Evolutionary conservation across 1,140 invertebrate species (phyloP).

Genomic region (Phymastichus coffea): DNA sequence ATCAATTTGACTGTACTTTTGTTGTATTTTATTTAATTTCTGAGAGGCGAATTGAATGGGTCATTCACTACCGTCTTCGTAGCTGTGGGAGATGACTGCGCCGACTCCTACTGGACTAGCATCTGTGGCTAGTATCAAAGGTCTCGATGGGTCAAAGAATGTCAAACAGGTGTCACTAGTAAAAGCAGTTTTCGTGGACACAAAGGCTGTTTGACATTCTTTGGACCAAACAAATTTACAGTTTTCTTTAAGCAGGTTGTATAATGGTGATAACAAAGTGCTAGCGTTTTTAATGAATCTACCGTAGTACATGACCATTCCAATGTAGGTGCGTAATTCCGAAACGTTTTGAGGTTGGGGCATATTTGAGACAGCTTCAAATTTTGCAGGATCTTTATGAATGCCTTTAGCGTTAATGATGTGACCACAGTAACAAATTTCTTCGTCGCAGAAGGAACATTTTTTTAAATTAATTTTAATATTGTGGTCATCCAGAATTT

Average conservation of each 20-base stretch:
- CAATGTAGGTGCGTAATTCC: slow-evolving; percentile 51
- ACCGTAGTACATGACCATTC: slow-evolving; percentile 54
- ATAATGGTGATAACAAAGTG: background rate
- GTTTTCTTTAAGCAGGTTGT: background rate
- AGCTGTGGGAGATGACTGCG: slow-evolving; percentile 40
- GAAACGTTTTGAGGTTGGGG: slow-evolving; percentile 30
- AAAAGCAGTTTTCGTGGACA: background rate
- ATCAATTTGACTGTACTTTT: slow-evolving; percentile 55
- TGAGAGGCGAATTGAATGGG: slow-evolving; percentile 52
- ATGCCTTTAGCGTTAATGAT: background rate
- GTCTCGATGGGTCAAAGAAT: background rate
- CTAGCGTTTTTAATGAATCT: slow-evolving; percentile 1
- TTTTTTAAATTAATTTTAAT: slow-evolving; percentile 1
- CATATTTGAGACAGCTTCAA: background rate
- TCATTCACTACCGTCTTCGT: slow-evolving; percentile 34
- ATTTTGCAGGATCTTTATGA: background rate
- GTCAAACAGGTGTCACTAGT: background rate
- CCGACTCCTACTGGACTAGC: slow-evolving; percentile 42
- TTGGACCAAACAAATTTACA: background rate
- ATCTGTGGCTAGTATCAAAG: slow-evolving; percentile 29
- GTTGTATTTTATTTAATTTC: slow-evolving; percentile 47
- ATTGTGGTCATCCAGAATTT: background rate
- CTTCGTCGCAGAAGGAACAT: background rate
- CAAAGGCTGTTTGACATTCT: background rate
- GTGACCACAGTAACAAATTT: background rate